A percentile compares a stretch with the other conserved stretches of the same genome.
These are phyloP conservation scores for Ptychochromis oligacanthus DNA, from an alignment of 2,113 vertebrate genomes.

Conservation along the genomic window DNA sequence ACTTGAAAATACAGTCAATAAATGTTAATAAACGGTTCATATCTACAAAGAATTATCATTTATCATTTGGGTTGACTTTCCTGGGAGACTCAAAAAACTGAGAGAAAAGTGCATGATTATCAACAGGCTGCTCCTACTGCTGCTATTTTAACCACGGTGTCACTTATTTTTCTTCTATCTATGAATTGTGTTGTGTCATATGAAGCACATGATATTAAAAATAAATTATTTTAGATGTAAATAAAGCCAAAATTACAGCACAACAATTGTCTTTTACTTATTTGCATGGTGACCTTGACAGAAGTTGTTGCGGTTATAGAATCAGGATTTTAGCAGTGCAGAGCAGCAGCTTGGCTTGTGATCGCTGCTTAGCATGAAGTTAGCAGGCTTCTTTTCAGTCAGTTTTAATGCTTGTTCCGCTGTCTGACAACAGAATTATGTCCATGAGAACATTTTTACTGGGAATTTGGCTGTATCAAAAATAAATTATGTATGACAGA, in stretches of 20 bases:
- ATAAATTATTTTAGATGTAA: neutral
- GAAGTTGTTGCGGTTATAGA: neutral
- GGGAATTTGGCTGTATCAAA: neutral
- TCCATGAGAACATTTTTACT: neutral
- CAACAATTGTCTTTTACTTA: neutral
- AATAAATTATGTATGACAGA: neutral
- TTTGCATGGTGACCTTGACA: neutral
- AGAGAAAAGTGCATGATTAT: neutral
- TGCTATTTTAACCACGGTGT: neutral
- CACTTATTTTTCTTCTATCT: neutral
- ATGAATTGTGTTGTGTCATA: neutral
- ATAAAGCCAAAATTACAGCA: neutral
- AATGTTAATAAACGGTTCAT: conserved; percentile 42
- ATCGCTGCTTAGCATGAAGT: neutral
- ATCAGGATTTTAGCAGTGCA: neutral
- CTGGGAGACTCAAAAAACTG: neutral
- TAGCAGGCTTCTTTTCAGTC: neutral
- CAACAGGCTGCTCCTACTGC: neutral
- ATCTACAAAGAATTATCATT: neutral
- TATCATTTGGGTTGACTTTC: neutral
- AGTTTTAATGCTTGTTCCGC: neutral
- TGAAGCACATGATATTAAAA: neutral
- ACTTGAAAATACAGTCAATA: neutral
- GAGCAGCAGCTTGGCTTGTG: too few relatives aligned
- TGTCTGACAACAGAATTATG: neutral